These are phyloP conservation scores for Dendrocincla tyrannina DNA, from an alignment of 2,797 vertebrate genomes.

Conservation along the genomic window DNA sequence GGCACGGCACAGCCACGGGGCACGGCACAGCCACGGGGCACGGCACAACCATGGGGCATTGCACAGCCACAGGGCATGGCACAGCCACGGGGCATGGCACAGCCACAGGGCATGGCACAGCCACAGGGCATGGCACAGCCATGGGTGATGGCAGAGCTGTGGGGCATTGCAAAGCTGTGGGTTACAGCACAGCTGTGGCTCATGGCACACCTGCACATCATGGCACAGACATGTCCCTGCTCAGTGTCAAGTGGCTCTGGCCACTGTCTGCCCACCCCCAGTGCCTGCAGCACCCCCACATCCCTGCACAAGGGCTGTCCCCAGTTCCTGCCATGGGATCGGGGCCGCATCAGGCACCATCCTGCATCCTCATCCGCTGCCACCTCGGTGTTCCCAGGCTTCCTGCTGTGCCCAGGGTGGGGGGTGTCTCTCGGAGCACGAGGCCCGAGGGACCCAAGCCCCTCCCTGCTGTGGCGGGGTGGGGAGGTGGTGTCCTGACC, in stretches of 20 bases:
- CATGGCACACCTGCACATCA: accelerated
- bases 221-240: accelerated
- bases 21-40: too few relatives aligned
- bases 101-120: accelerated
- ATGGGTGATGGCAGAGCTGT: not conserved
- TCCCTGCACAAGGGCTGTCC: not conserved
- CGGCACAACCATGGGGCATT: too few relatives aligned
- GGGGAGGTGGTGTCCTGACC: not conserved
- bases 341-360: accelerated
- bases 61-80: too few relatives aligned
- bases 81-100: accelerated
- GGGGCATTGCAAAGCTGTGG: not conserved
- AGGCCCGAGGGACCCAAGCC: not conserved
- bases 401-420: not conserved
- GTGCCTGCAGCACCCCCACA: not conserved
- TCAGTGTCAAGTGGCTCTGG: not conserved
- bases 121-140: not conserved
- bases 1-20: too few relatives aligned
- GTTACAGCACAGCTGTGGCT: accelerated
- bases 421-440: accelerated
- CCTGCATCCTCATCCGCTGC: accelerated
- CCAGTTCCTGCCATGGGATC: accelerated
- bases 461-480: accelerated
- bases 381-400: not conserved
- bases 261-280: accelerated